phyloP scores from a whole-genome alignment of 2,888 invertebrate genomes.

The Agrenia bidenticulata region DNA sequence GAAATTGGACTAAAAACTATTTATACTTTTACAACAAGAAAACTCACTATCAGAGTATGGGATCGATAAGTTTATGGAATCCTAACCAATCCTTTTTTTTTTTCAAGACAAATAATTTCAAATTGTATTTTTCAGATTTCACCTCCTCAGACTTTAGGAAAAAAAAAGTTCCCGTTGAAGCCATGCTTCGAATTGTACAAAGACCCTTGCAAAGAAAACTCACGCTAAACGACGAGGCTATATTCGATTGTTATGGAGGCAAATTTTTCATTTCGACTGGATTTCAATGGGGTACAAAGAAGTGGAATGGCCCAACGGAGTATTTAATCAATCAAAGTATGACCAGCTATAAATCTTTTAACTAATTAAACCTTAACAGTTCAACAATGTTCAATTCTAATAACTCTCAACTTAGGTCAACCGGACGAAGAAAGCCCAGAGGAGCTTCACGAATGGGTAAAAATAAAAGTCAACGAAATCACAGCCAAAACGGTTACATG shows the following conservation, averaged over 20 bases:
- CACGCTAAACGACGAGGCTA: neutral
- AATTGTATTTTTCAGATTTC: constrained; percentile 1
- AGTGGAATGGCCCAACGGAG: constrained; percentile 18
- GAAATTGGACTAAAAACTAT: constrained; percentile 19
- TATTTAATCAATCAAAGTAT: constrained; percentile 32
- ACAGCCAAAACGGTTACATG: constrained; percentile 21
- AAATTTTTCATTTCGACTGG: constrained; percentile 29
- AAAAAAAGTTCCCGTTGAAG: constrained; percentile 2
- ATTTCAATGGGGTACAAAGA: constrained; percentile 35
- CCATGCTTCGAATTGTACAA: constrained; percentile 9
- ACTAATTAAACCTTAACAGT: neutral
- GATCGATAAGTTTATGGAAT: neutral
- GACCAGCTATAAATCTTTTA: neutral
- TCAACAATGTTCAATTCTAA: neutral
- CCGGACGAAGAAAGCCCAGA: neutral
- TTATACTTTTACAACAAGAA: constrained; percentile 15
- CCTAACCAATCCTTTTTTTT: neutral
- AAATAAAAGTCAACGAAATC: constrained; percentile 16
- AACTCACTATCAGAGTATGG: constrained; percentile 6
- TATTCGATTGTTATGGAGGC: constrained; percentile 34
- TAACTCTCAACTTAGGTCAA: too few relatives aligned
- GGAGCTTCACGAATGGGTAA: constrained; percentile 27
- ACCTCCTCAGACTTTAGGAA: constrained; percentile 8
- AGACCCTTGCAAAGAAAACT: neutral
- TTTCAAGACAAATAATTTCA: constrained; percentile 11